Evolutionary conservation across 1,140 invertebrate species (phyloP).

Genomic region (Aphidius gifuensis): DNA sequence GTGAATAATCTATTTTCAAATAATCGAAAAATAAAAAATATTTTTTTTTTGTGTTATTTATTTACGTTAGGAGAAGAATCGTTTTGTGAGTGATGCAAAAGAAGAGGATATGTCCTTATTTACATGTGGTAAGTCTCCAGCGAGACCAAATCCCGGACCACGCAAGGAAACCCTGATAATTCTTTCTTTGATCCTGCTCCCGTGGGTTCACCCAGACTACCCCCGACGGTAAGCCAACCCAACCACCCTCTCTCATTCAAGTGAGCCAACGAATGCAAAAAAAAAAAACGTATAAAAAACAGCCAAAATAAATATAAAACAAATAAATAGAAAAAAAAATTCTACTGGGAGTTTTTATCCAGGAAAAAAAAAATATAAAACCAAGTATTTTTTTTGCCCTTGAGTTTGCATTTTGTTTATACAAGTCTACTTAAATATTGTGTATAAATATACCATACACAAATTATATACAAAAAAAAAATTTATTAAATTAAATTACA

Average conservation of each 20-base stretch:
- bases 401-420: too few relatives aligned
- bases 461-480: too few relatives aligned
- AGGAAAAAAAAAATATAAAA: constrained; percentile 4
- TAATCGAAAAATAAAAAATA: constrained; percentile 35
- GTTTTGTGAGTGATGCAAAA: constrained; percentile 21
- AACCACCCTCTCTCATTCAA: constrained; percentile 28
- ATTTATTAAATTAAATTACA: too few relatives aligned
- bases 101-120: constrained; percentile 51
- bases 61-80: constrained; percentile 39
- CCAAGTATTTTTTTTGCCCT: constrained; percentile 1
- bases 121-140: constrained; percentile 58
- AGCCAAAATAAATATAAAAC: background rate
- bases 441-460: too few relatives aligned
- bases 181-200: constrained; percentile 57
- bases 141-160: constrained; percentile 55
- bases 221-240: constrained; percentile 32
- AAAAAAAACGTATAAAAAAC: constrained; percentile 10
- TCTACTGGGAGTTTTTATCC: constrained; percentile 12
- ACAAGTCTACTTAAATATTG: too few relatives aligned
- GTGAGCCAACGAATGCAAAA: background rate
- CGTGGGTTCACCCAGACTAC: constrained; percentile 36
- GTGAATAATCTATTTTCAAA: background rate
- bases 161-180: constrained; percentile 54
- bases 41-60: constrained; percentile 48
- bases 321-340: constrained; percentile 7